These are phyloP conservation scores for Campaea margaritaria DNA, from an alignment of 2,888 invertebrate genomes.

Conservation along the genomic window DNA sequence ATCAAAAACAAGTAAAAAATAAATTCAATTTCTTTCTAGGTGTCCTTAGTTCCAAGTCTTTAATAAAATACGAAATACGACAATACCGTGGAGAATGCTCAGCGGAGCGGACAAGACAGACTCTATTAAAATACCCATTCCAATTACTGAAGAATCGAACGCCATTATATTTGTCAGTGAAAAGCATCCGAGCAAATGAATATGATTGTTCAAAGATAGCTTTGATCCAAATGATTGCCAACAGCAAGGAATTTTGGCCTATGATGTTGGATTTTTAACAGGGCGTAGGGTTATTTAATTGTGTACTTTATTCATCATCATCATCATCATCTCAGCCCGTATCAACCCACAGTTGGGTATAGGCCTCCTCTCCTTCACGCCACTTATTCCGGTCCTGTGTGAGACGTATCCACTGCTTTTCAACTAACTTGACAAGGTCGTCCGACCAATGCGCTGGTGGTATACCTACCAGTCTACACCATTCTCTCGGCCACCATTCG, in stretches of 20 bases:
- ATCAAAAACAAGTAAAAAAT: background rate
- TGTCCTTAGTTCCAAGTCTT: slow-evolving; percentile 8
- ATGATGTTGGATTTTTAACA: too few relatives aligned
- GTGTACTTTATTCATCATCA: too few relatives aligned
- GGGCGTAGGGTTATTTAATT: too few relatives aligned
- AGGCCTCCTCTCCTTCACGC: too few relatives aligned
- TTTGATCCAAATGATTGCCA: slow-evolving; percentile 16
- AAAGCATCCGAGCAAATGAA: slow-evolving; percentile 32
- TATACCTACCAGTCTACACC: too few relatives aligned
- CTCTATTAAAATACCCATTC: slow-evolving; percentile 47
- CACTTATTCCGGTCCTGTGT: too few relatives aligned
- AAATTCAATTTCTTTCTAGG: slow-evolving; percentile 3
- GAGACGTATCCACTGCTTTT: too few relatives aligned
- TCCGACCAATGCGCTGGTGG: too few relatives aligned
- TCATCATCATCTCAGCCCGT: too few relatives aligned
- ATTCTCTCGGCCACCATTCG: too few relatives aligned
- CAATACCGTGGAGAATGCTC: slow-evolving; percentile 35
- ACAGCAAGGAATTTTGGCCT: background rate
- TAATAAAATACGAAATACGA: slow-evolving; percentile 27
- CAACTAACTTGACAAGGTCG: too few relatives aligned
- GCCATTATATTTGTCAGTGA: slow-evolving; percentile 33
- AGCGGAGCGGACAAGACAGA: slow-evolving; percentile 35
- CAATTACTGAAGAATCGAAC: slow-evolving; percentile 46
- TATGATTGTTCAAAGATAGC: slow-evolving; percentile 37
- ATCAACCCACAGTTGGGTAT: too few relatives aligned